These are phyloP conservation scores for Cepaea nemoralis DNA, from an alignment of 1,140 invertebrate species.

Conservation along the genomic window DNA sequence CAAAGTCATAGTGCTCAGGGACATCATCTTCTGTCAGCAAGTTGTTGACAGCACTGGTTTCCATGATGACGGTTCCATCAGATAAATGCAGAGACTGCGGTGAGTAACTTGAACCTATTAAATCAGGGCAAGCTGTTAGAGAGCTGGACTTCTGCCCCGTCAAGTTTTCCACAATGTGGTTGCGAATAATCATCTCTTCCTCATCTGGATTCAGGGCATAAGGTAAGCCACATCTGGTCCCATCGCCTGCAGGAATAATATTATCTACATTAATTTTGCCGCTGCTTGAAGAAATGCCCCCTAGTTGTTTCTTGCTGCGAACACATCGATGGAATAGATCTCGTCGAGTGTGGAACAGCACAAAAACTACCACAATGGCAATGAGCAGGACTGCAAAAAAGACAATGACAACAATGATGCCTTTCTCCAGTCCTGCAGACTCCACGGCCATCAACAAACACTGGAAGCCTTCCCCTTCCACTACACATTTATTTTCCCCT, in stretches of 20 bases:
- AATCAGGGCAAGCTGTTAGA: conserved; percentile 80
- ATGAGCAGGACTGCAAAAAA: conserved; percentile 66
- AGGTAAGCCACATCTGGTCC: conserved; percentile 57
- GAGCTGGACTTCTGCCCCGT: conserved; percentile 47
- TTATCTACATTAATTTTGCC: conserved; percentile 41
- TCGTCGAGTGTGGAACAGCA: conserved; percentile 86
- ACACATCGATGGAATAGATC: conserved; percentile 45
- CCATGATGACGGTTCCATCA: conserved; percentile 70
- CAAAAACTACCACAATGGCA: conserved; percentile 90
- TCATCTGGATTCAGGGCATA: conserved; percentile 67
- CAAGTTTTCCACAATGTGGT: conserved; percentile 76
- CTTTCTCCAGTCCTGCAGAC: conserved; percentile 51
- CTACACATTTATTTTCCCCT: conserved; percentile 46
- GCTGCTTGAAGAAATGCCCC: conserved; percentile 44
- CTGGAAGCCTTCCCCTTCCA: conserved; percentile 54
- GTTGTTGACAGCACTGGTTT: conserved; percentile 15
- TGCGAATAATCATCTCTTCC: conserved; percentile 65
- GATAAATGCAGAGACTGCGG: conserved; percentile 64
- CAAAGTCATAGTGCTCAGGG: conserved; percentile 95
- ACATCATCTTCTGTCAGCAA: conserved; percentile 76
- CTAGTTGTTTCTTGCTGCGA: conserved; percentile 38
- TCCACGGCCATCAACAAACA: conserved; percentile 76
- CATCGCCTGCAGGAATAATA: conserved; percentile 21
- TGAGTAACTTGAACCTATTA: conserved; percentile 90
- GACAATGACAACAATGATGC: conserved; percentile 64